These are phyloP conservation scores for Phataginus tetradactyla DNA, from an alignment of 2,797 vertebrate genomes.

Conservation along the genomic window DNA sequence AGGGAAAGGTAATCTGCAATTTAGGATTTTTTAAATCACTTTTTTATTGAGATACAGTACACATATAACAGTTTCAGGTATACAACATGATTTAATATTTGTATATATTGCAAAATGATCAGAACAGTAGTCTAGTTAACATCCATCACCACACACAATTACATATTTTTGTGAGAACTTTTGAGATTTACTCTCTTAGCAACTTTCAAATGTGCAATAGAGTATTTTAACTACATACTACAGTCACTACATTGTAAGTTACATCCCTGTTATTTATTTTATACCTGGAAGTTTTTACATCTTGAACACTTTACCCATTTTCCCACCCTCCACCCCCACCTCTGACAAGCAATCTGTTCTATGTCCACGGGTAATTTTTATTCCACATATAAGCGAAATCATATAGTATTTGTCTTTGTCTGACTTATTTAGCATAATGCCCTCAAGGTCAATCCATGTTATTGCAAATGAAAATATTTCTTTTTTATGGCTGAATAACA, in stretches of 20 bases:
- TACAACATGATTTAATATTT: background rate
- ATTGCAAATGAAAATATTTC: background rate
- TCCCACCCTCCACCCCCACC: too few species aligned
- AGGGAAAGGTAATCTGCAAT: background rate
- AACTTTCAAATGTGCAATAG: background rate
- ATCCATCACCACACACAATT: background rate
- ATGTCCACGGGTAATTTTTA: background rate
- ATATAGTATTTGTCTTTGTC: background rate
- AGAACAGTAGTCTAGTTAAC: background rate
- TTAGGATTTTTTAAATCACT: background rate
- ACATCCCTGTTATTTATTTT: background rate
- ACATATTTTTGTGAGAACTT: background rate
- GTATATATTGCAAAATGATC: background rate
- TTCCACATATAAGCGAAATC: background rate
- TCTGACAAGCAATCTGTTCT: background rate
- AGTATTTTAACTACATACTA: background rate
- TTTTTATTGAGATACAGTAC: background rate
- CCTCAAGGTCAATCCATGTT: background rate
- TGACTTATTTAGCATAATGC: background rate
- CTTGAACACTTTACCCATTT: background rate
- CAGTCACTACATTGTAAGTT: background rate
- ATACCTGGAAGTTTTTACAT: background rate
- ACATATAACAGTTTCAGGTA: background rate
- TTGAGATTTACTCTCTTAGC: background rate
- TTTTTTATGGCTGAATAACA: background rate